Conservation (phyloP, 2,113 vertebrate genomes). For the Kryptolebias marmoratus region DNA sequence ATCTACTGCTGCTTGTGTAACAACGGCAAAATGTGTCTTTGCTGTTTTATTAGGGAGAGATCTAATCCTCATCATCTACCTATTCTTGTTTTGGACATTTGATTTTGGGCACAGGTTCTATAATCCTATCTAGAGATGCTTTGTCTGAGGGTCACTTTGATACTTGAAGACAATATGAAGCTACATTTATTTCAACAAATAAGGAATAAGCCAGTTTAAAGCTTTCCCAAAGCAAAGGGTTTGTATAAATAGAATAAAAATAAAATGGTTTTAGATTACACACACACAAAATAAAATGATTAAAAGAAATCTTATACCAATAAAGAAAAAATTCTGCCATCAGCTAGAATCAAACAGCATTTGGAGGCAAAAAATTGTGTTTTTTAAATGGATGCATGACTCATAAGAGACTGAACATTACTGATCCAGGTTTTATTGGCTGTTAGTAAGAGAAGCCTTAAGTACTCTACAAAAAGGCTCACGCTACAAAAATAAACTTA, state of each 20-base stretch:
- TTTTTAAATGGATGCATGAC: conserved; percentile 42
- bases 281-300: conserved; percentile 37
- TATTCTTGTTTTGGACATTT: conserved; percentile 20
- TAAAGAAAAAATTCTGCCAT: conserved; percentile 45
- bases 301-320: conserved; percentile 49
- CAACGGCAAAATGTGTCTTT: conserved; percentile 34
- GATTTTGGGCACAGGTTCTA: conserved; percentile 10
- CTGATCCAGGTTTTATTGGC: conserved; percentile 28
- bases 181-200: conserved; percentile 55
- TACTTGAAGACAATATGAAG: conserved; percentile 56
- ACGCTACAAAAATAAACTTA: background rate
- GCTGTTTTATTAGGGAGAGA: background rate
- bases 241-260: conserved; percentile 23
- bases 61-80: conserved; percentile 7
- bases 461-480: too few species aligned
- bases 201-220: conserved; percentile 65
- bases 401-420: conserved; percentile 44
- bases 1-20: conserved; percentile 37
- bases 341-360: conserved; percentile 40
- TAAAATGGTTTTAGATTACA: conserved; percentile 37
- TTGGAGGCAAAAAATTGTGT: conserved; percentile 5
- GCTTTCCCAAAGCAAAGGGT: conserved; percentile 59
- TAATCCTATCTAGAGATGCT: conserved; percentile 28
- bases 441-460: conserved; percentile 19
- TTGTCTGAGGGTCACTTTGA: conserved; percentile 42